Percentiles rank a stretch among this genome's conserved stretches.
These are phyloP conservation scores for Circaetus cinerascens DNA, from an alignment of 2,113 vertebrate species.

Conservation along the genomic window DNA sequence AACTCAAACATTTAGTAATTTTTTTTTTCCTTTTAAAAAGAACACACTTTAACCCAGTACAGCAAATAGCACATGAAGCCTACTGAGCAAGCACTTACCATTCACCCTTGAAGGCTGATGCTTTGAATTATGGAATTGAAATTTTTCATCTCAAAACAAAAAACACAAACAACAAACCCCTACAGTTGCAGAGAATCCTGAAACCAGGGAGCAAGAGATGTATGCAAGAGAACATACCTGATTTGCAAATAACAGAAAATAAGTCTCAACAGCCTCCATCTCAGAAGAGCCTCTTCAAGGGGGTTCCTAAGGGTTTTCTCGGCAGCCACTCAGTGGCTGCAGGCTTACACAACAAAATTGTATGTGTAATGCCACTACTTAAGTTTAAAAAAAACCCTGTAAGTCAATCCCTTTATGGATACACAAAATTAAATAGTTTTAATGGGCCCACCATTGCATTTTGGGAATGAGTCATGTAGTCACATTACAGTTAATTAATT, in stretches of 20 bases:
- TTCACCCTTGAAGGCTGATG: neutral
- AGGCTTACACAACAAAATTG: neutral
- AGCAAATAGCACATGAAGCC: neutral
- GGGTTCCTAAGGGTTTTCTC: neutral
- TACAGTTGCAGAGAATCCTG: neutral
- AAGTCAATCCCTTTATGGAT: neutral
- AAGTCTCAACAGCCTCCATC: neutral
- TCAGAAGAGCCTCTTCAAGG: neutral
- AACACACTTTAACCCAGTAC: neutral
- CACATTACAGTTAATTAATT: neutral
- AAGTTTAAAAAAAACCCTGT: neutral
- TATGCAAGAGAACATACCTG: neutral
- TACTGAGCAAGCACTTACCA: neutral
- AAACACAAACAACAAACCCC: neutral
- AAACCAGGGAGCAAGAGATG: neutral
- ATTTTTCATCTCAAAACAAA: neutral
- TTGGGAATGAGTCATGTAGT: neutral
- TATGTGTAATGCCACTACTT: neutral
- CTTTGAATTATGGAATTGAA: neutral
- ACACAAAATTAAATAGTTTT: neutral
- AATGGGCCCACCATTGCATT: neutral
- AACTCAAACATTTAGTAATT: neutral
- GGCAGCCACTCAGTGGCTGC: neutral
- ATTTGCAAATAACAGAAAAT: neutral
- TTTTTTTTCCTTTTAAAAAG: neutral